Conservation (phyloP, 2,888 invertebrate species). For the Amaurobius ferox region DNA sequence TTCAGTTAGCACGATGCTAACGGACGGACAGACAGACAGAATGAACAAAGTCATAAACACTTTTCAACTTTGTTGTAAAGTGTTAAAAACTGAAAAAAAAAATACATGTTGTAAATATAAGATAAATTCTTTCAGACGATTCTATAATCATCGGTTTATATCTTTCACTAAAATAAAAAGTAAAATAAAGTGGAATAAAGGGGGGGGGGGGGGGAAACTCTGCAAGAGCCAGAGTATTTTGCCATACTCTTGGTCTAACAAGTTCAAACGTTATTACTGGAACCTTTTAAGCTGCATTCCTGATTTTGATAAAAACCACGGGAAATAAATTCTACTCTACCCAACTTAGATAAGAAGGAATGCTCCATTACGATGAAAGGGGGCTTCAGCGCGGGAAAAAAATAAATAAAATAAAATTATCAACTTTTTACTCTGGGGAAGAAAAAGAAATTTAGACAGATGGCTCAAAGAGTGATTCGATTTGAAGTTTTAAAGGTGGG, state of each 20-base stretch:
- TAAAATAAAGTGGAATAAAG: too few species aligned
- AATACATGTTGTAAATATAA: too few species aligned
- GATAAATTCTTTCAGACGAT: too few species aligned
- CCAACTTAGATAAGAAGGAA: conserved; percentile 1
- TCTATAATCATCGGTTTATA: too few species aligned
- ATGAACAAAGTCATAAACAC: too few species aligned
- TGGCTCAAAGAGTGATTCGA: neutral
- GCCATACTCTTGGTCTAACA: too few species aligned
- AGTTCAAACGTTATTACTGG: neutral
- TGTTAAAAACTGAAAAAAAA: too few species aligned
- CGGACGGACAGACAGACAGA: too few species aligned
- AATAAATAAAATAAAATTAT: neutral
- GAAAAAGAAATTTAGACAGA: neutral
- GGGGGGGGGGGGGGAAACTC: too few species aligned
- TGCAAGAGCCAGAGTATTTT: neutral
- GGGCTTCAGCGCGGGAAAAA: neutral
- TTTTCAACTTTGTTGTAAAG: too few species aligned
- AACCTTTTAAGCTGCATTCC: neutral
- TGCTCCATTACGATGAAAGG: neutral
- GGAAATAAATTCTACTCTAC: neutral
- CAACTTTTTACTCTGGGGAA: neutral
- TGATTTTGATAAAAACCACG: conserved; percentile 1
- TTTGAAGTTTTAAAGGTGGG: neutral
- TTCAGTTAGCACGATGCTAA: too few species aligned
- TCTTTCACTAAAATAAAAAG: too few species aligned